Evolutionary conservation across 2,113 vertebrate genomes (phyloP).

Genomic region (Ctenomys sociabilis): DNA sequence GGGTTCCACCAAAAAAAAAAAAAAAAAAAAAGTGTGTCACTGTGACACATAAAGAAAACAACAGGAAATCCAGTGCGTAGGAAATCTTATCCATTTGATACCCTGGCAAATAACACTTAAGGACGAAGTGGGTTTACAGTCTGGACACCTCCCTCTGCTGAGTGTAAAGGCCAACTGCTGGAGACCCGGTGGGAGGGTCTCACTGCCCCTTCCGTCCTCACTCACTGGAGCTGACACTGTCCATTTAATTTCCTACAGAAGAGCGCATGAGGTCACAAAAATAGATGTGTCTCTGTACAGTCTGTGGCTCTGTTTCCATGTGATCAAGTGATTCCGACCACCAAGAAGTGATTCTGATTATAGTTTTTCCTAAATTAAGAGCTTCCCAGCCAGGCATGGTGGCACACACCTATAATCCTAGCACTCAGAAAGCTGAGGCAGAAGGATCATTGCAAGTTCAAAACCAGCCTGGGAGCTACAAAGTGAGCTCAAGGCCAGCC

Average conservation of each 20-base stretch:
- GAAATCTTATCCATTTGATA: background rate
- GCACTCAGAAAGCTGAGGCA: no score
- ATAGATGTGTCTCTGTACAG: background rate
- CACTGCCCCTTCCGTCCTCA: background rate
- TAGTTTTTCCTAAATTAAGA: rapidly evolving
- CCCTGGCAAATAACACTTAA: background rate
- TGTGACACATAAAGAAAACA: rapidly evolving
- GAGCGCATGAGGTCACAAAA: background rate
- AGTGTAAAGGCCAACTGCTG: background rate
- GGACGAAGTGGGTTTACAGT: background rate
- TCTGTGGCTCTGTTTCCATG: background rate
- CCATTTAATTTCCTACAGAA: background rate
- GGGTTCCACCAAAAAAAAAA: no score
- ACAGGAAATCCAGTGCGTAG: background rate
- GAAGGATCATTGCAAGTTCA: no score
- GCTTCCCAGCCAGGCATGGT: no score
- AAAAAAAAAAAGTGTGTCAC: no score
- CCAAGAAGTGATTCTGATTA: background rate
- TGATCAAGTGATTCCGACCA: background rate
- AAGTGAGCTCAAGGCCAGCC: no score
- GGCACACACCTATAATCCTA: no score
- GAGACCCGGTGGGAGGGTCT: no score
- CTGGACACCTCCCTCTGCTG: rapidly evolving
- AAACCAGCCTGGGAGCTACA: no score
- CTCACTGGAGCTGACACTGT: background rate